Base-by-base conservation (phyloP, 2,113 vertebrate genomes). In the Ia io region DNA sequence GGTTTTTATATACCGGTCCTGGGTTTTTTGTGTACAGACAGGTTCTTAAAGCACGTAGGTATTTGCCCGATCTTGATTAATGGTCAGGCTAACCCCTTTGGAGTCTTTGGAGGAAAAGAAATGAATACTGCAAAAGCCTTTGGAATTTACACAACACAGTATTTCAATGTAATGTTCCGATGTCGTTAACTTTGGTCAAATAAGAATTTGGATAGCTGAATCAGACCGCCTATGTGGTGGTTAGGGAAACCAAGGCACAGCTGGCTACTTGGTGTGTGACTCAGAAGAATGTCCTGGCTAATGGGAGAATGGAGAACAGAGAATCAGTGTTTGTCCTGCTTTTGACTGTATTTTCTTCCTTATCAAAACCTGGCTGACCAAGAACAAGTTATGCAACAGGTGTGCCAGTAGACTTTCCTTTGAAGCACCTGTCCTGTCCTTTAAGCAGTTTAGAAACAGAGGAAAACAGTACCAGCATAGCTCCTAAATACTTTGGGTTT, bases 331-430 rank as follows among this genome's bases (percentile, higher is more conserved):
- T 88, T 94, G 78, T 85, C 28, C 28, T 96, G 82, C 37, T 35
- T 92, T 83, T 67, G 92, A 79, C 30, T 69, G 22, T 80, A 25
- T 93, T 91, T 91, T 94, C 63, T 94, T 92, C 42, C 82, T 93
- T 96, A 91, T 96, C 90, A 95, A 92, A 95, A 65, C 61, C 92
- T 59, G 63, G 77, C 91, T 94, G 94, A 30, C 86, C 82, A 79
- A 79, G 69, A 92, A 44, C 56, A 91, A 67, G 88, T 95, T 97
- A 88, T 91, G 37, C 96, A 94, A 96, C 92, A 96, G 86, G 93
- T 92, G 77, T 94, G 93, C 88, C 47, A 6, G 35, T 91, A 92
- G 88, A 37, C n/a, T 92, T 90, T 49, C 35, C 84, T 97, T 79
- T 91, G 96, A 96, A 96, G 95, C 74, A 17, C 86, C 69, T 70